Evolutionary conservation across 1,140 invertebrate species (phyloP), one percentile per base, ranked within the genome.

Genomic region (Temnothorax nylanderi): DNA sequence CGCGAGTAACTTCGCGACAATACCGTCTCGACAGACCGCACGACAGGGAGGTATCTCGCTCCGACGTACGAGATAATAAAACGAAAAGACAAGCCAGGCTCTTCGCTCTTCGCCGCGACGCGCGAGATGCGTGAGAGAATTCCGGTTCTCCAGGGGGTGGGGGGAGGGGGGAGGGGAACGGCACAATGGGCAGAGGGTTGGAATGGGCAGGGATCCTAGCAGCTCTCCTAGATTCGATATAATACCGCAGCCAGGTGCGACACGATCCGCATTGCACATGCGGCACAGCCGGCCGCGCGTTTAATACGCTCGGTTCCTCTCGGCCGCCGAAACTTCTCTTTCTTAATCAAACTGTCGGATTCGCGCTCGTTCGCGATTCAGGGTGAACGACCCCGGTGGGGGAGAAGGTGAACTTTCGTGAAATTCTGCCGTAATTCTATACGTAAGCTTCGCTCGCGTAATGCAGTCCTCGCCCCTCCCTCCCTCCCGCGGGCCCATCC

Each of bases 231-330:
- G 58, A 62, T 58, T 34, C 8, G 47, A 44, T 41, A 85, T 85
- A 65, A 62, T 64, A 77, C 47, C 56, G 62, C 44, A 34, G 13
- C 82, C 82, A 85, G 82, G 82, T 85, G 82, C 72, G 10, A n/a
- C 72, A 21, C 8, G 71, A 47, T 74, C 44, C 51, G 47, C 58
- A 18, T 26, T 26, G 26, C 26, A 26, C 26, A 26, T 26, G 60
- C 76, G 58, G 32, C n/a, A 34, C 78, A 56, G 49, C 64, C 64
- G 47, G 62, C 34, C 62, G 34, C 47, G 41, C n/a, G 47, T 26
- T 26, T 26, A 26, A 26, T 26, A 26, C 26, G 26, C 26, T 26
- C 26, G 26, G 26, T 26, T 26, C 26, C 26, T 26, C 26, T 26
- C 26, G 26, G 26, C 26, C 26, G 65, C 18, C 18, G 11, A 82